A percentile compares a stretch with the other conserved stretches of the same genome.
Conservation (phyloP, 2,797 vertebrate species). For the Lagorchestes hirsutus region DNA sequence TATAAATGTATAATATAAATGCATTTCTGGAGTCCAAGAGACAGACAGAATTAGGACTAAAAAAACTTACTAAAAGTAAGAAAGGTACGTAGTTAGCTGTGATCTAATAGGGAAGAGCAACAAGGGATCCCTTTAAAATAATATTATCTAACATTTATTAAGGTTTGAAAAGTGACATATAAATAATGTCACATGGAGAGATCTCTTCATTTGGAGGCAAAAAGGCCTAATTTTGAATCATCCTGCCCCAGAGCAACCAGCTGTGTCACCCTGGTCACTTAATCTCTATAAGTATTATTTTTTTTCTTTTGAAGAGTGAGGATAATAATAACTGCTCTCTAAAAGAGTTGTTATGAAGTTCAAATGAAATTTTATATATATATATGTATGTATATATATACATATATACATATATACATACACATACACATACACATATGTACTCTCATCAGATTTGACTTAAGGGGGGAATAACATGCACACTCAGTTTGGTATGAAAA, state of each 20-base stretch:
- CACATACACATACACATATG: no score
- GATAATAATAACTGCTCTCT: neutral
- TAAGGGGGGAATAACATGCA: no score
- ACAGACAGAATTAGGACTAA: neutral
- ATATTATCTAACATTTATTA: neutral
- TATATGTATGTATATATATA: no score
- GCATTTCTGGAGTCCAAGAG: neutral
- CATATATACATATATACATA: no score
- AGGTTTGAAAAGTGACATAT: neutral
- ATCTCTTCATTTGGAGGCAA: neutral
- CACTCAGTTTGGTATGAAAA: no score
- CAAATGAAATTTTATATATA: neutral
- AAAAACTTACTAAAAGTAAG: neutral
- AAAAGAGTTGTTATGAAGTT: neutral
- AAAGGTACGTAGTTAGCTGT: neutral
- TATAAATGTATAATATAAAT: no score
- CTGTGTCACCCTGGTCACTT: neutral
- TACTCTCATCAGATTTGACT: no score
- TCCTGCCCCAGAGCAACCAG: neutral
- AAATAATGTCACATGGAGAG: neutral
- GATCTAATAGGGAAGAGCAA: neutral
- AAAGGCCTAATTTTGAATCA: neutral
- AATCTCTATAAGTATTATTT: neutral
- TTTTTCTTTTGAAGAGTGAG: neutral
- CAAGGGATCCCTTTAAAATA: neutral